Percentiles rank a stretch among this genome's conserved stretches.
phyloP scores from a whole-genome alignment of 92 coral and sea anemone species.

The Galaxea fascicularis region DNA sequence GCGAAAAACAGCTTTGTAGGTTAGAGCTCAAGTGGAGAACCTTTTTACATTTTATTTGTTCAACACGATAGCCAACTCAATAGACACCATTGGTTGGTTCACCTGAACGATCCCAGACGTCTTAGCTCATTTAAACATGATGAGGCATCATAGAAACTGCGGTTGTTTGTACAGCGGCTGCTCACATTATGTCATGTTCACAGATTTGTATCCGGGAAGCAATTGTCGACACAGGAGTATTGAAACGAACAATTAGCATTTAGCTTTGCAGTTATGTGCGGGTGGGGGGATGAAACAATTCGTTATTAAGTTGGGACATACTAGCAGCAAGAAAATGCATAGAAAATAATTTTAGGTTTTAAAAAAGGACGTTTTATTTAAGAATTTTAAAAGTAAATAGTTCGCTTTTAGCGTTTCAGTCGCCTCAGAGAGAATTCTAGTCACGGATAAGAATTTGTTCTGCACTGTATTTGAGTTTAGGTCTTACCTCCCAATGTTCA shows the following conservation, averaged over 20 bases:
- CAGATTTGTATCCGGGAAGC: too few species aligned
- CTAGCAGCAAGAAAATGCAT: neutral
- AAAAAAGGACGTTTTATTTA: neutral
- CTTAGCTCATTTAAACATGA: neutral
- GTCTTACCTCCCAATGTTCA: too few species aligned
- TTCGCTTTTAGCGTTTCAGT: neutral
- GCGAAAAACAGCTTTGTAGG: too few species aligned
- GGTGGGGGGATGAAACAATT: neutral
- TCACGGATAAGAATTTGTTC: too few species aligned
- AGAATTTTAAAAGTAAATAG: neutral
- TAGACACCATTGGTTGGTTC: neutral
- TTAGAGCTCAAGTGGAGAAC: neutral
- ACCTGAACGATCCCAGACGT: neutral
- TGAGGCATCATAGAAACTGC: neutral
- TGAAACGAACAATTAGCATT: neutral
- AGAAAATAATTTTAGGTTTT: neutral
- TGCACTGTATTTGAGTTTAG: too few species aligned
- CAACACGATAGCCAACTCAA: too few species aligned
- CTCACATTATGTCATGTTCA: neutral
- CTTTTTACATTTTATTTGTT: too few species aligned
- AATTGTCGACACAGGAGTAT: neutral
- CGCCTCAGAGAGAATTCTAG: neutral
- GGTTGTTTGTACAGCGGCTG: conserved; percentile 5
- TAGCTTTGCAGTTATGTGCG: too few species aligned
- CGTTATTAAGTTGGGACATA: neutral